Conservation (phyloP, 2,113 vertebrate species). For the Lamprotornis superbus region DNA sequence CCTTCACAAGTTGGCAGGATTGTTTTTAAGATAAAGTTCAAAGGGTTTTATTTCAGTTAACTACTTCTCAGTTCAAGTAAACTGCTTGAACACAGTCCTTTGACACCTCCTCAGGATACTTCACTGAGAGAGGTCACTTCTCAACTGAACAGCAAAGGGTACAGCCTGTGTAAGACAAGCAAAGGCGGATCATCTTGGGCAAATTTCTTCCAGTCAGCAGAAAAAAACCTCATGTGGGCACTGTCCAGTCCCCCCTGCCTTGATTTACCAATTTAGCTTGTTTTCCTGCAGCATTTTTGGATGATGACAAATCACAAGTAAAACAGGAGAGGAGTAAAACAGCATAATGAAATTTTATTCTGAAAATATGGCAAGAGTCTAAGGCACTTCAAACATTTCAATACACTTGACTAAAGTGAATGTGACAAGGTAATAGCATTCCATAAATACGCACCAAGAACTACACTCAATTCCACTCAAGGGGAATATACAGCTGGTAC, state of each 20-base stretch:
- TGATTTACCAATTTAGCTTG: not conserved
- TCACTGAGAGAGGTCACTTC: not conserved
- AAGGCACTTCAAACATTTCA: slow-evolving; percentile 90
- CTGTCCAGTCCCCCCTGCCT: not conserved
- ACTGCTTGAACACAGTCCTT: not conserved
- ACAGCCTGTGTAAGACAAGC: not conserved
- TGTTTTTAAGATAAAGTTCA: not conserved
- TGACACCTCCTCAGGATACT: accelerated
- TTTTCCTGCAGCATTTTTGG: not conserved
- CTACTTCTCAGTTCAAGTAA: not conserved
- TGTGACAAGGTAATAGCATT: slow-evolving; percentile 67
- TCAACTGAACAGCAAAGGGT: not conserved
- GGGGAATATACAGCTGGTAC: slow-evolving; percentile 61
- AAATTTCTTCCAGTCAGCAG: not conserved
- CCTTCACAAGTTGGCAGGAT: not conserved
- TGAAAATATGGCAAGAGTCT: slow-evolving; percentile 88
- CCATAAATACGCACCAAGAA: slow-evolving; percentile 73
- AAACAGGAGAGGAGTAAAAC: slow-evolving; percentile 30
- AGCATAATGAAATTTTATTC: slow-evolving; percentile 84
- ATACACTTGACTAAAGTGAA: slow-evolving; percentile 76
- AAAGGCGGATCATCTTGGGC: not conserved
- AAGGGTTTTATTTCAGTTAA: not conserved
- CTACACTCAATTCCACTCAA: slow-evolving; percentile 44
- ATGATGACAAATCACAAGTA: slow-evolving; percentile 31
- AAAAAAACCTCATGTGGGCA: not conserved